These are phyloP conservation scores for Agriopis marginaria DNA, from an alignment of 2,888 invertebrate species.

Conservation along the genomic window DNA sequence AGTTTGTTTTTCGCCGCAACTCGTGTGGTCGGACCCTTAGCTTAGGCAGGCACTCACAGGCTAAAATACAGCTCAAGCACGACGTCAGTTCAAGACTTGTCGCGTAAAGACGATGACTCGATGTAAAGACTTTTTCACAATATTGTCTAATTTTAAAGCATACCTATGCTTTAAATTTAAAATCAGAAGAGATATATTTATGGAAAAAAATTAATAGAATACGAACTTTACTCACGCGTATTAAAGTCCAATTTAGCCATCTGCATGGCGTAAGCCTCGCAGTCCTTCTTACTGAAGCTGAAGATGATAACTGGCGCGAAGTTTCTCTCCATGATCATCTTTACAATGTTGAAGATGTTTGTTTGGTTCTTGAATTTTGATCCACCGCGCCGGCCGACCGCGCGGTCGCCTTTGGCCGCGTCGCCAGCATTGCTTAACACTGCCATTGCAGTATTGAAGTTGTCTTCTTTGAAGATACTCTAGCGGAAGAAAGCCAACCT, in stretches of 20 bases:
- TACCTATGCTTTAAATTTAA: too few species aligned
- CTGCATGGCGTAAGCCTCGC: slow-evolving; percentile 98
- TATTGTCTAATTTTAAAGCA: too few species aligned
- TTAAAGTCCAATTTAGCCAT: slow-evolving; percentile 99
- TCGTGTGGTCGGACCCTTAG: too few species aligned
- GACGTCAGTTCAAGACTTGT: neutral
- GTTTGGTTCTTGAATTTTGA: slow-evolving; percentile 88
- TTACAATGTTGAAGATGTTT: slow-evolving; percentile 98
- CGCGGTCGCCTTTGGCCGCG: slow-evolving; percentile 91
- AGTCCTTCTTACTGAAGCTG: slow-evolving; percentile 99
- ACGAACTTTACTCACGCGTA: slow-evolving; percentile 85
- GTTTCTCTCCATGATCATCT: slow-evolving; percentile 99
- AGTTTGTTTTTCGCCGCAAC: too few species aligned
- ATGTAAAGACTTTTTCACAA: too few species aligned
- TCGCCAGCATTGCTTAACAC: slow-evolving; percentile 94
- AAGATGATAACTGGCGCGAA: slow-evolving; percentile 99
- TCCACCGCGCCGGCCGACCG: slow-evolving; percentile 92
- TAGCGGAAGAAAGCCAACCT: slow-evolving; percentile 54
- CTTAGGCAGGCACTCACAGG: too few species aligned
- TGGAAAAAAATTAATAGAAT: neutral
- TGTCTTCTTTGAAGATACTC: slow-evolving; percentile 98
- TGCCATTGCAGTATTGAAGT: slow-evolving; percentile 98
- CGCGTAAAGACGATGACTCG: too few species aligned
- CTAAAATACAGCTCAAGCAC: too few species aligned
- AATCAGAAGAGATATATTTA: too few species aligned